phyloP scores from a whole-genome alignment of 2,113 vertebrate genomes.

The Sinocyclocheilus anophthalmus region DNA sequence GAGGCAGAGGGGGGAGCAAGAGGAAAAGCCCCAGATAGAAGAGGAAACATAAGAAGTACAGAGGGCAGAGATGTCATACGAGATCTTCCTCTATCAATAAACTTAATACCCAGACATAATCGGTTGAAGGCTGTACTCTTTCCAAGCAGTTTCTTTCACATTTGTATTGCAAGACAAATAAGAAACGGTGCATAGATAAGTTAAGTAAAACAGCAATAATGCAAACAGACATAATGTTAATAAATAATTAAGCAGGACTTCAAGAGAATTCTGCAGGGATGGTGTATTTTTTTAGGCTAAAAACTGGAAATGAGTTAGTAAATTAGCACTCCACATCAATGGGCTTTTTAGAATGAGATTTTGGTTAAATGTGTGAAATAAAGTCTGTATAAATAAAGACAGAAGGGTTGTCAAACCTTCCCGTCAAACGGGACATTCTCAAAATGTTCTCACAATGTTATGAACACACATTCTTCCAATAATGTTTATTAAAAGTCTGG shows the following conservation, averaged over 20 bases:
- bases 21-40: not conserved
- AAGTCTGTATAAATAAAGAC: no score
- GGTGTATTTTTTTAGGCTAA: not conserved
- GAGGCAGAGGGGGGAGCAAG: not conserved
- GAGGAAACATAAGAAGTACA: not conserved
- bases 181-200: not conserved
- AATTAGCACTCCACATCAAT: no score
- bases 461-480: no score
- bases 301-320: not conserved
- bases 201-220: not conserved
- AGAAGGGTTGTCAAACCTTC: no score
- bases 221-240: not conserved
- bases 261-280: not conserved
- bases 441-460: no score
- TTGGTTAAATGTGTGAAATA: no score
- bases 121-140: not conserved
- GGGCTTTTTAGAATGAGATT: no score
- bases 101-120: not conserved
- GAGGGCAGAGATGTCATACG: constrained; percentile 15
- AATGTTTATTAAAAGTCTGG: no score
- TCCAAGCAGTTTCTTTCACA: constrained; percentile 3
- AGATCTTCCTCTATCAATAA: constrained; percentile 26
- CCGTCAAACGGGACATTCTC: no score
- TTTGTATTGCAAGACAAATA: not conserved
- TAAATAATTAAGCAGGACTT: not conserved